A percentile compares a stretch with the other conserved stretches of the same genome.
Evolutionary conservation across 2,113 vertebrate species (phyloP).

Genomic region (Rousettus leschenaultii): DNA sequence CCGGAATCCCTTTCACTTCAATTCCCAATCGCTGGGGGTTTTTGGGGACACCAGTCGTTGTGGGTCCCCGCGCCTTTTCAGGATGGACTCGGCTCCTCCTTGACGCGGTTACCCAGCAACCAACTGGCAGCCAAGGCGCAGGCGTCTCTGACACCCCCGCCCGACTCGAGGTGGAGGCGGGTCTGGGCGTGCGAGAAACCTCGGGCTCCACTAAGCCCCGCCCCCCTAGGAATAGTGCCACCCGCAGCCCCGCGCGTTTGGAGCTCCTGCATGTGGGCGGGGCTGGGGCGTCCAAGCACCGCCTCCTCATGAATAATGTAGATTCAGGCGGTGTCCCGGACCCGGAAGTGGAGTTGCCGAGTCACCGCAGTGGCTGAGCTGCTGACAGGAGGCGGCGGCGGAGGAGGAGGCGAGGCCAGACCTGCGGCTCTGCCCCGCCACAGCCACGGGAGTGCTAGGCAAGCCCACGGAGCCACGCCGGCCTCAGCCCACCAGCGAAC

Average conservation of each 20-base stretch:
- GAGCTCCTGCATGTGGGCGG: not conserved
- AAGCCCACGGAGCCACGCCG: constrained; percentile 37
- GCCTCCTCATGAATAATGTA: constrained; percentile 73
- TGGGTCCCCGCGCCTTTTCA: constrained; percentile 17
- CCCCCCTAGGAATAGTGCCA: not conserved
- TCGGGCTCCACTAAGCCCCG: not conserved
- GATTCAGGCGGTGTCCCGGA: constrained; percentile 66
- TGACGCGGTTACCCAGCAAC: constrained; percentile 77
- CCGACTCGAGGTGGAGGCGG: not conserved
- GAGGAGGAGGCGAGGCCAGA: constrained; percentile 72
- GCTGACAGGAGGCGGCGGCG: constrained; percentile 78
- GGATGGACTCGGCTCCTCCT: constrained; percentile 28
- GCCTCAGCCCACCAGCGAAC: not conserved
- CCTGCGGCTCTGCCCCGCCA: constrained; percentile 41
- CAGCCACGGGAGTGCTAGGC: constrained; percentile 41
- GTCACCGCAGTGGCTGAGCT: constrained; percentile 78
- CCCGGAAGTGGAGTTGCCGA: constrained; percentile 78
- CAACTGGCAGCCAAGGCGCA: constrained; percentile 43
- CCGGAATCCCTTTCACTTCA: constrained; percentile 48
- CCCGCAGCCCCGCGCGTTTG: accelerated
- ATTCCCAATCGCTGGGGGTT: constrained; percentile 22
- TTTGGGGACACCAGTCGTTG: constrained; percentile 55
- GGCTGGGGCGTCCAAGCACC: constrained; percentile 36
- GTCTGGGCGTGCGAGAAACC: accelerated
- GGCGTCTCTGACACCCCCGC: not conserved